phyloP scores from a whole-genome alignment of 2,113 vertebrate genomes.

The Isichthys henryi region DNA sequence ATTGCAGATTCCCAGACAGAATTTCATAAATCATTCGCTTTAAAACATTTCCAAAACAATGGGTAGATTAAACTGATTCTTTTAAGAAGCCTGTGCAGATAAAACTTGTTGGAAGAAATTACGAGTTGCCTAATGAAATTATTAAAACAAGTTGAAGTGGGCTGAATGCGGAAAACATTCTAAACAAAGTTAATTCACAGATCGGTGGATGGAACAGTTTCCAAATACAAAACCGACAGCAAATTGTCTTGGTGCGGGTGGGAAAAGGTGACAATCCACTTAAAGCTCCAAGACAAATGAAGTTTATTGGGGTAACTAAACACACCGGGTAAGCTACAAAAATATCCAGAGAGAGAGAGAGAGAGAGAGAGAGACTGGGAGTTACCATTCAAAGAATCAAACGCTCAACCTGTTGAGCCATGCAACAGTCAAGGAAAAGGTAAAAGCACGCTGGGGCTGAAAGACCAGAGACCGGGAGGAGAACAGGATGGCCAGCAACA shows the following conservation, averaged over 20 bases:
- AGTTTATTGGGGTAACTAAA: too few relatives aligned
- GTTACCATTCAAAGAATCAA: too few relatives aligned
- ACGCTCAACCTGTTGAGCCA: too few relatives aligned
- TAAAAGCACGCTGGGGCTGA: too few relatives aligned
- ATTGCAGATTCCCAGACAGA: neutral
- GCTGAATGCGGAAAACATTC: neutral
- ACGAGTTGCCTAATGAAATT: neutral
- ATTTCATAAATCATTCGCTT: neutral
- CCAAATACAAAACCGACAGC: neutral
- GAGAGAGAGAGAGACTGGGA: too few relatives aligned
- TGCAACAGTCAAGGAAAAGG: too few relatives aligned
- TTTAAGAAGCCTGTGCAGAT: neutral
- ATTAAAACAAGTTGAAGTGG: neutral
- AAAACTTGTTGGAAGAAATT: neutral
- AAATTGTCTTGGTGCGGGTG: neutral
- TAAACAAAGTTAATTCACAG: neutral
- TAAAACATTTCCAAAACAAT: neutral
- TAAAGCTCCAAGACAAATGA: too few relatives aligned
- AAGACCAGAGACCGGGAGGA: too few relatives aligned
- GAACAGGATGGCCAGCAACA: too few relatives aligned
- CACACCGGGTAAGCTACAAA: too few relatives aligned
- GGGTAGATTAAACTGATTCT: neutral
- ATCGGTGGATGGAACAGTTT: neutral
- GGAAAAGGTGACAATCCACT: too few relatives aligned
- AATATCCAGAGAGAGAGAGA: too few relatives aligned